Percentiles rank a stretch among this genome's conserved stretches.
phyloP scores from a whole-genome alignment of 2,113 vertebrate genomes.

The Nesospiza acunhae region DNA sequence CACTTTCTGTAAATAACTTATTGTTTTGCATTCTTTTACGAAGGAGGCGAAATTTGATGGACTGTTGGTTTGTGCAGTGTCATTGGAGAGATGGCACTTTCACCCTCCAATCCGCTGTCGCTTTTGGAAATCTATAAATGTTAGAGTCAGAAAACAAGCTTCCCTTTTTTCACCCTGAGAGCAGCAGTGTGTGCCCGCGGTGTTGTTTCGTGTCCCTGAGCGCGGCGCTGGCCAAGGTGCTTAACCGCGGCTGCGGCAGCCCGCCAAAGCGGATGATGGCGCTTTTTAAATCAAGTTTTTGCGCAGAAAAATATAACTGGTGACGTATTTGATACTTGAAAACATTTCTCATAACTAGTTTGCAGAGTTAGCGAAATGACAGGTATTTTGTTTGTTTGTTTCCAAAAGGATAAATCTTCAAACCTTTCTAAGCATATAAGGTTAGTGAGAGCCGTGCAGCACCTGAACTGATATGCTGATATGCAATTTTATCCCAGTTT shows the following conservation, averaged over 20 bases:
- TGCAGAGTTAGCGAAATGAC: neutral
- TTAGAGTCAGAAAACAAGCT: too few species aligned
- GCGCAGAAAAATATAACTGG: neutral
- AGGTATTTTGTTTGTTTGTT: neutral
- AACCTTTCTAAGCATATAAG: neutral
- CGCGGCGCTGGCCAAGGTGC: conserved; percentile 21
- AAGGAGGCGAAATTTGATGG: too few species aligned
- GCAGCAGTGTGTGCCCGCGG: too few species aligned
- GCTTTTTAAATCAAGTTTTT: fast-evolving
- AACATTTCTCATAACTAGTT: neutral
- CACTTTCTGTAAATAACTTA: too few species aligned
- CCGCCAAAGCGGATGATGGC: fast-evolving
- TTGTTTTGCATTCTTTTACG: too few species aligned
- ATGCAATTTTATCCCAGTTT: neutral
- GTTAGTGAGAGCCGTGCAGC: neutral
- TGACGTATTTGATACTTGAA: neutral
- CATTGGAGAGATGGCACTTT: too few species aligned
- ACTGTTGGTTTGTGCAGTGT: too few species aligned
- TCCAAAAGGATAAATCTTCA: neutral
- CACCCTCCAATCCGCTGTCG: too few species aligned
- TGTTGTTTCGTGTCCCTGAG: neutral
- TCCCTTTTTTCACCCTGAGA: too few species aligned
- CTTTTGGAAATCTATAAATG: too few species aligned
- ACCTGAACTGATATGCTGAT: neutral
- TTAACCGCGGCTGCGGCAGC: neutral